Conservation (phyloP, 2,113 vertebrate species). For the Galemys pyrenaicus region DNA sequence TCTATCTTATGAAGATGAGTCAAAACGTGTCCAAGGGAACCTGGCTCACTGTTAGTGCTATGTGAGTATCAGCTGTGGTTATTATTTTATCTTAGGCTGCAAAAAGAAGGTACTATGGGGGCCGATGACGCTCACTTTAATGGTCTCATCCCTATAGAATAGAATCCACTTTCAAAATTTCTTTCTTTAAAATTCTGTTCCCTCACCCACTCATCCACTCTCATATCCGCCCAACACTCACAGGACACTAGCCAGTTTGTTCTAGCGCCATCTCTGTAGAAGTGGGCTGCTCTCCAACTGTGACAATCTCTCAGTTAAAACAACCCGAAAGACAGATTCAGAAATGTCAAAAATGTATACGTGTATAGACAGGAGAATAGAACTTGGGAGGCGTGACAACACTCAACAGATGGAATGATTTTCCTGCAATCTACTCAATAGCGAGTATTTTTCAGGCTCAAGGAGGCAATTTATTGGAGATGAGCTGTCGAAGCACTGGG, state of each 20-base stretch:
- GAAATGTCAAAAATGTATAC: neutral
- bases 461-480: neutral
- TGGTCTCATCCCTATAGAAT: no score
- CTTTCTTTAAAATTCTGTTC: neutral
- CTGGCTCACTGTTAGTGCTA: no score
- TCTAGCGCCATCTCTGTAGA: neutral
- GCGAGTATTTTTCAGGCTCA: neutral
- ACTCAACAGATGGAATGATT: neutral
- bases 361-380: neutral
- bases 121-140: no score
- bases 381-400: neutral
- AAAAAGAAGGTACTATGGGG: no score
- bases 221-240: neutral
- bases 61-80: no score
- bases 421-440: neutral
- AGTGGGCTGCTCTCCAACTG: neutral
- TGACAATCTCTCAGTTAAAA: neutral
- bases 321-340: neutral
- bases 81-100: no score
- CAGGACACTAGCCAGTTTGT: fast-evolving
- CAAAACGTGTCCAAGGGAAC: no score
- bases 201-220: neutral
- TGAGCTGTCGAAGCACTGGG: neutral
- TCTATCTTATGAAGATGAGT: no score
- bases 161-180: neutral